Conservation (phyloP, 2,888 invertebrate species). For the Vanessa cardui region DNA sequence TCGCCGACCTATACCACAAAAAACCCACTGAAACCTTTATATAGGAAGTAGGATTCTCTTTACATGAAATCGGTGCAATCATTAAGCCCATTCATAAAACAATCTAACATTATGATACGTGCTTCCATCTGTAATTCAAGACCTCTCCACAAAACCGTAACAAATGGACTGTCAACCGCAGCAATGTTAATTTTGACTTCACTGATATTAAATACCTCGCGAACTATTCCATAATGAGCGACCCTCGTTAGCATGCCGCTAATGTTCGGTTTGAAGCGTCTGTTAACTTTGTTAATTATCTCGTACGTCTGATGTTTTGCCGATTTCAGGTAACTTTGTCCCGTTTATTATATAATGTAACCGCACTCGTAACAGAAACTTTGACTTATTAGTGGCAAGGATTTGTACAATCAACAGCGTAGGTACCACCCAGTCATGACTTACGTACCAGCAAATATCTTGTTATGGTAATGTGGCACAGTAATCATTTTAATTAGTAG, state of each 20-base stretch:
- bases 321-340: conserved; percentile 13
- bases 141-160: conserved; percentile 10
- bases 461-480: too few species aligned
- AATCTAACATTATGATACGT: conserved; percentile 3
- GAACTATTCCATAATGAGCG: conserved; percentile 41
- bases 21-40: too few species aligned
- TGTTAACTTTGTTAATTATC: conserved; percentile 27
- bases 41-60: too few species aligned
- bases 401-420: too few species aligned
- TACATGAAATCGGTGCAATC: too few species aligned
- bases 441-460: too few species aligned
- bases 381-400: not conserved
- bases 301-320: conserved; percentile 13
- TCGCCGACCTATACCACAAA: too few species aligned
- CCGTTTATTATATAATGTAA: not conserved
- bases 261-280: conserved; percentile 24
- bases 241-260: conserved; percentile 36
- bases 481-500: too few species aligned
- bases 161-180: conserved; percentile 11
- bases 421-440: too few species aligned
- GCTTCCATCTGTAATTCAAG: conserved; percentile 6
- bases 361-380: conserved; percentile 6
- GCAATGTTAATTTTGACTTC: conserved; percentile 7
- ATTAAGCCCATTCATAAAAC: not conserved
- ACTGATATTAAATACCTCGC: conserved; percentile 27